A percentile compares a stretch with the other conserved stretches of the same genome.
phyloP scores from a whole-genome alignment of 53 echinoderm and acorn worm genomes.

The Hippasteria phrygiana region DNA sequence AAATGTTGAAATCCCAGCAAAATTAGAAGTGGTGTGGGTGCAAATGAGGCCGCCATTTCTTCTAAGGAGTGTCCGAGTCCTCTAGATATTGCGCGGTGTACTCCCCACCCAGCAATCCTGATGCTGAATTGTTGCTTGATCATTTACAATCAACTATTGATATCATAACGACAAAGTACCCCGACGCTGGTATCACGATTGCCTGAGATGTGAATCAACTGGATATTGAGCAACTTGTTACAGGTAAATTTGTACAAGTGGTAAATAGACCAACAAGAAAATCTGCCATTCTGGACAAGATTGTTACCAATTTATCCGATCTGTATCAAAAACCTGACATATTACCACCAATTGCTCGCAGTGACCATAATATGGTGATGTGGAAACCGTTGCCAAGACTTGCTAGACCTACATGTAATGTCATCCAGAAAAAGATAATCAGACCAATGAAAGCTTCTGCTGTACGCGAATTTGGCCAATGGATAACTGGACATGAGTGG shows the following conservation, averaged over 20 bases:
- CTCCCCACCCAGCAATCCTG: no score
- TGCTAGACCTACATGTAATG: not conserved
- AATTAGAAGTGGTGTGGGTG: no score
- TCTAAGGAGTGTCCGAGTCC: no score
- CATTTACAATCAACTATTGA: slow-evolving; percentile 14
- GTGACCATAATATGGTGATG: slow-evolving; percentile 3
- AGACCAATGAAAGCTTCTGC: slow-evolving; percentile 10
- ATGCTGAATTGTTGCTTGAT: not conserved
- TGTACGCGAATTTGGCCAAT: not conserved
- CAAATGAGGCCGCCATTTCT: no score
- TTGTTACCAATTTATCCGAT: slow-evolving; percentile 24
- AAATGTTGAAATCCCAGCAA: no score
- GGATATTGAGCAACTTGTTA: not conserved
- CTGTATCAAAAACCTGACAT: slow-evolving; percentile 7
- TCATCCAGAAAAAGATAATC: not conserved
- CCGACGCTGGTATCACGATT: slow-evolving; percentile 24
- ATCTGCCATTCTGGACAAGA: slow-evolving; percentile 39
- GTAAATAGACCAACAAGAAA: slow-evolving; percentile 23
- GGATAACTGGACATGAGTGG: slow-evolving; percentile 13
- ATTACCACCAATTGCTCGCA: slow-evolving; percentile 9
- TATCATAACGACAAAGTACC: slow-evolving; percentile 1
- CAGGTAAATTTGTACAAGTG: slow-evolving; percentile 43
- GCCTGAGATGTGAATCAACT: not conserved
- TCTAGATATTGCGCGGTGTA: no score
- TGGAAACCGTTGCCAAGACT: not conserved